Percentiles rank a stretch among this genome's conserved stretches.
Evolutionary conservation across 2,797 vertebrate species (phyloP).

Genomic region (Paratrypauchen microcephalus): DNA sequence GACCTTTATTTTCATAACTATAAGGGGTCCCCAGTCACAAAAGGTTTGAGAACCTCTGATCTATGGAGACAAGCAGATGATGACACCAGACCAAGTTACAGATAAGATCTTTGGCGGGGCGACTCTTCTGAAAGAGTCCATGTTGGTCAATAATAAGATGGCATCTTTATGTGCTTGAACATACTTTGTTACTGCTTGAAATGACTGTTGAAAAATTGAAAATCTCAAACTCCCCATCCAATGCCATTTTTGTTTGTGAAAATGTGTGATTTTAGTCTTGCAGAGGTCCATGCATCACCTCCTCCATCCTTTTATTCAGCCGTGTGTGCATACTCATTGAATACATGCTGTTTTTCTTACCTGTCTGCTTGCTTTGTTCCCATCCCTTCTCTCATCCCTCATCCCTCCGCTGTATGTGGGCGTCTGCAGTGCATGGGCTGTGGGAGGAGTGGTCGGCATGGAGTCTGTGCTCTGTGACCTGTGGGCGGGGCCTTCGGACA

Average conservation of each 20-base stretch:
- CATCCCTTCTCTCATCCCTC: conserved; percentile 42
- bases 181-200: background rate
- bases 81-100: too few species aligned
- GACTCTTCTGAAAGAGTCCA: too few species aligned
- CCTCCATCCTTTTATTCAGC: conserved; percentile 13
- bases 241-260: conserved; percentile 24
- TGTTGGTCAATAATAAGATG: too few species aligned
- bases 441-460: conserved; percentile 94
- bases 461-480: conserved; percentile 96
- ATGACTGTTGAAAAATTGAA: background rate
- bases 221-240: background rate
- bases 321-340: conserved; percentile 49
- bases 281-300: conserved; percentile 31
- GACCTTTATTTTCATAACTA: too few species aligned
- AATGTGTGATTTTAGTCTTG: conserved; percentile 28
- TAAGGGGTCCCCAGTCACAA: too few species aligned
- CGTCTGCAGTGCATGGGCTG: conserved; percentile 89
- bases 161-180: too few species aligned
- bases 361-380: conserved; percentile 46
- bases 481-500: conserved; percentile 90
- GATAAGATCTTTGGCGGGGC: too few species aligned
- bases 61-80: too few species aligned
- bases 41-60: too few species aligned
- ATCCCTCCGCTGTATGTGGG: conserved; percentile 65
- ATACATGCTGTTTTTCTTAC: conserved; percentile 60